Evolutionary conservation across 2,113 vertebrate species (phyloP).

Genomic region (Planiliza haematocheilus): DNA sequence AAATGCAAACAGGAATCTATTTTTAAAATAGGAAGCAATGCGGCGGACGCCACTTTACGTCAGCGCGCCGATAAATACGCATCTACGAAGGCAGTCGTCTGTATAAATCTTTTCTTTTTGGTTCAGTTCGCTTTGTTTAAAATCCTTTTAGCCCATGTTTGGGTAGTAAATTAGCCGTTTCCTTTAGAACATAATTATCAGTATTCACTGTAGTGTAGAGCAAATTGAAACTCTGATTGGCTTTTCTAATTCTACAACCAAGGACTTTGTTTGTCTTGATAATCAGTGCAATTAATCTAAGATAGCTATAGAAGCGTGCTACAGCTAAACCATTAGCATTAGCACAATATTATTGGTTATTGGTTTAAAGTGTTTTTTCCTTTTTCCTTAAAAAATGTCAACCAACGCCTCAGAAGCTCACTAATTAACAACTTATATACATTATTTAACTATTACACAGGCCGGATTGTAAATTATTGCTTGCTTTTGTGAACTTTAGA

Average conservation of each 20-base stretch:
- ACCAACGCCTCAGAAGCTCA: neutral
- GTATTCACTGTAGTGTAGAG: too few species aligned
- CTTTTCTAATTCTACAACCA: neutral
- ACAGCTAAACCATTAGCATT: neutral
- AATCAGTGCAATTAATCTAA: too few species aligned
- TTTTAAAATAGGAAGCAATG: constrained; percentile 2
- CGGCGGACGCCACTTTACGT: neutral
- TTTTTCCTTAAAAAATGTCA: too few species aligned
- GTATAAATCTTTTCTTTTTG: neutral
- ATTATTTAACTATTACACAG: neutral
- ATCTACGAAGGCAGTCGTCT: neutral
- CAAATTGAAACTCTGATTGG: neutral
- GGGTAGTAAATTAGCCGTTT: neutral
- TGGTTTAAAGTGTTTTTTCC: too few species aligned
- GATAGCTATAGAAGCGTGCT: neutral
- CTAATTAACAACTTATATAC: neutral
- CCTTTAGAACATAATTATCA: neutral
- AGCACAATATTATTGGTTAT: neutral
- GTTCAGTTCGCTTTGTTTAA: neutral
- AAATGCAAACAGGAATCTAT: constrained; percentile 5
- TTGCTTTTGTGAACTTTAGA: neutral
- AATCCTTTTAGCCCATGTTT: neutral
- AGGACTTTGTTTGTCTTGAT: neutral
- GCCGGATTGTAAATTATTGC: neutral
- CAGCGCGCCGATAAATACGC: neutral